Conservation (phyloP, 2,113 vertebrate genomes). For the Phalacrocorax carbo region DNA sequence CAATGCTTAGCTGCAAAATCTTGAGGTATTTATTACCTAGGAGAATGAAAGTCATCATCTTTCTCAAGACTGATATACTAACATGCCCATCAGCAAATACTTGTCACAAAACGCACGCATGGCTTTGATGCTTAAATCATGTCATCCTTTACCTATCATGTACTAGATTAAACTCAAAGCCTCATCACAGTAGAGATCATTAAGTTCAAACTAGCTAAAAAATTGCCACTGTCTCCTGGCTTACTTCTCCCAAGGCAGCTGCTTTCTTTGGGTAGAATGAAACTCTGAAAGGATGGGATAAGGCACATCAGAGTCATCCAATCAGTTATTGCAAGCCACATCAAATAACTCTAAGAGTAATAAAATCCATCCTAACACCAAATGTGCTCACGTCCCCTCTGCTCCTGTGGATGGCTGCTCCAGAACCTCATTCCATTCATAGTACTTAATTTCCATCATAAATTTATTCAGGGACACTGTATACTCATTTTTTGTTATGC, state of each 20-base stretch:
- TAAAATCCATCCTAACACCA: background rate
- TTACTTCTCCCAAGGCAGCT: background rate
- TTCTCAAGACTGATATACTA: background rate
- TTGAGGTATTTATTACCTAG: background rate
- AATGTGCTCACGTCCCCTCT: background rate
- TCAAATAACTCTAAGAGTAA: background rate
- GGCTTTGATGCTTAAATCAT: conserved; percentile 16
- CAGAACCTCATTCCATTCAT: background rate
- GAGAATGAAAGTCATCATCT: background rate
- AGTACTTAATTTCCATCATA: background rate
- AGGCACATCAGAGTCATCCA: background rate
- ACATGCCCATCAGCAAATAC: background rate
- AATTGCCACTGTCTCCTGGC: background rate
- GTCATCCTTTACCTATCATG: background rate
- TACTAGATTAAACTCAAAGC: conserved; percentile 15
- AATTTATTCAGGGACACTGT: background rate
- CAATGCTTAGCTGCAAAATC: background rate
- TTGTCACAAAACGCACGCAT: background rate
- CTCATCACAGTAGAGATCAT: conserved; percentile 12
- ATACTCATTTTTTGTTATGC: background rate
- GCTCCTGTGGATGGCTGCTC: background rate
- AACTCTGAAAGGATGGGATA: background rate
- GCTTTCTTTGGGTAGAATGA: background rate
- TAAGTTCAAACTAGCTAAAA: conserved; percentile 8
- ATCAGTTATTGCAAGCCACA: background rate